These are phyloP conservation scores for Arctopsyche grandis DNA, from an alignment of 1,140 invertebrate species.

Conservation along the genomic window DNA sequence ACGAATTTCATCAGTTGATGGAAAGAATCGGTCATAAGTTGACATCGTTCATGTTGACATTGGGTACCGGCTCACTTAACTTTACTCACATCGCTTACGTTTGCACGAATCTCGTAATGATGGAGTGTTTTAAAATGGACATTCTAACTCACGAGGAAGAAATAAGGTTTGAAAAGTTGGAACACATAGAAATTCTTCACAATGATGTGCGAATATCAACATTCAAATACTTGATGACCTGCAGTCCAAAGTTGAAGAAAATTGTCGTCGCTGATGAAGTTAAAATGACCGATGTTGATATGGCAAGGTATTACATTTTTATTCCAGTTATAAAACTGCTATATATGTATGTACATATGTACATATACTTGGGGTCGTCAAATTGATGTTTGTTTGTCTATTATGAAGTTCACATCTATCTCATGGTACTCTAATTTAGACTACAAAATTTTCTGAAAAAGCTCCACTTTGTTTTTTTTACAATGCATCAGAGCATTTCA, in stretches of 20 bases:
- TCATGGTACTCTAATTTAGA: no score
- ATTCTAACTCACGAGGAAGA: conserved; percentile 68
- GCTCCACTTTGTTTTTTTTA: no score
- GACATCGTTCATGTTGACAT: conserved; percentile 71
- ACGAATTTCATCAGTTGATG: conserved; percentile 69
- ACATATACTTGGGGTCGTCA: not conserved
- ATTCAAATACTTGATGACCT: conserved; percentile 69
- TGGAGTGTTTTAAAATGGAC: conserved; percentile 73
- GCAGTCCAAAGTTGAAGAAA: conserved; percentile 68
- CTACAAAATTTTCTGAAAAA: no score
- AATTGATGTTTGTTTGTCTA: not conserved
- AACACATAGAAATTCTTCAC: conserved; percentile 72
- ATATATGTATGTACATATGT: no score
- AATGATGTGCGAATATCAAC: conserved; percentile 67
- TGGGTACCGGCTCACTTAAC: conserved; percentile 68
- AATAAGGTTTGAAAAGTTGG: conserved; percentile 69
- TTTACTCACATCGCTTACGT: conserved; percentile 69
- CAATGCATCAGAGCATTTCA: no score
- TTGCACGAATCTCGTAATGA: conserved; percentile 66
- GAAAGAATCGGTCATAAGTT: conserved; percentile 68
- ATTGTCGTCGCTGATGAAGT: conserved; percentile 71
- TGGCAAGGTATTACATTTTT: conserved; percentile 65
- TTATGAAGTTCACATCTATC: no score
- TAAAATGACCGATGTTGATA: conserved; percentile 71
- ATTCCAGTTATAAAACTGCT: not conserved